Conservation (phyloP, 1,140 invertebrate genomes). For the Bombus sibiricus region DNA sequence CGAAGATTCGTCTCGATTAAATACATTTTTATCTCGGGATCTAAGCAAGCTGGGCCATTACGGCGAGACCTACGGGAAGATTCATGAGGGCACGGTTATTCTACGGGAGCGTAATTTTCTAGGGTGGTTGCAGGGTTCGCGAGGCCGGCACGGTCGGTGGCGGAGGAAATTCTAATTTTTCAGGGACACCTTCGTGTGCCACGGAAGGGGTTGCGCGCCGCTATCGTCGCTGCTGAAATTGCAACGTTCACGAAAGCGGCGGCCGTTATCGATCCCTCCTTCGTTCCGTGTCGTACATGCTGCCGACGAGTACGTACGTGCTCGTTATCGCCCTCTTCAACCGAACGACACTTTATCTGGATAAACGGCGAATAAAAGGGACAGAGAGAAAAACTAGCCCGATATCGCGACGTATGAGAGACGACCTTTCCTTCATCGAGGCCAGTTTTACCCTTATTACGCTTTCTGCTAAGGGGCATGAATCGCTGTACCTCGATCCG, state of each 20-base stretch:
- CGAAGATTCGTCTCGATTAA: background rate
- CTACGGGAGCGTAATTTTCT: conserved; percentile 13
- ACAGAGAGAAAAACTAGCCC: conserved; percentile 14
- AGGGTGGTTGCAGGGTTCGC: background rate
- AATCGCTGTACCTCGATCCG: background rate
- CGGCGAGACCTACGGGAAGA: background rate
- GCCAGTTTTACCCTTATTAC: conserved; percentile 18
- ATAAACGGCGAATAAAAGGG: conserved; percentile 50
- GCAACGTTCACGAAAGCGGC: conserved; percentile 57
- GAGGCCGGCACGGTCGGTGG: background rate
- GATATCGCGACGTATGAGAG: conserved; percentile 40
- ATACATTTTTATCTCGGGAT: conserved; percentile 31
- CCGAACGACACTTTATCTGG: conserved; percentile 56
- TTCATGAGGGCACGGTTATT: conserved; percentile 15
- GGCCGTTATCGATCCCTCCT: conserved; percentile 54
- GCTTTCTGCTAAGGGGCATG: background rate
- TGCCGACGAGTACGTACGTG: conserved; percentile 29
- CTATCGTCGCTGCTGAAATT: conserved; percentile 55
- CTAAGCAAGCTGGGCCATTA: conserved; percentile 25
- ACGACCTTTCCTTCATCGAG: background rate
- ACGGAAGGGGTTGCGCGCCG: conserved; percentile 10
- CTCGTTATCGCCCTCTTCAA: conserved; percentile 60
- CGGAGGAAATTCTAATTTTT: conserved; percentile 43
- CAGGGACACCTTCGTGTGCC: conserved; percentile 32
- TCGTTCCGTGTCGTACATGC: conserved; percentile 17